A percentile compares a stretch with the other conserved stretches of the same genome.
Conservation (phyloP, 53 echinoderm and acorn worm genomes). For the Astropecten irregularis region DNA sequence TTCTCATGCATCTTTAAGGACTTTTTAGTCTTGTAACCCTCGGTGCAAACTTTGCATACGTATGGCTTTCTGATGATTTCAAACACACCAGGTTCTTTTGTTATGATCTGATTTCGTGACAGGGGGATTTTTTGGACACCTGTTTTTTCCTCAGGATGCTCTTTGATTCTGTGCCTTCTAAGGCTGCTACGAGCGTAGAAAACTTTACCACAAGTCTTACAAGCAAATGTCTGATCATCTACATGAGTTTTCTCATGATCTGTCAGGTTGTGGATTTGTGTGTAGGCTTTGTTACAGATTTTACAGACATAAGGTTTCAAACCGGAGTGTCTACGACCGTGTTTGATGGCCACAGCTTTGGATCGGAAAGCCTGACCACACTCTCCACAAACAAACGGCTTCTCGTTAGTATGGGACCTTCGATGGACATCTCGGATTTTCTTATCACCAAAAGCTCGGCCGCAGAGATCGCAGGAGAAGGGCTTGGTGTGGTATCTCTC, state of each 20-base stretch:
- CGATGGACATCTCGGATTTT: conserved; percentile 50
- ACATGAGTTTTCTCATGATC: conserved; percentile 50
- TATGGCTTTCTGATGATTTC: conserved; percentile 47
- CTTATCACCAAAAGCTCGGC: conserved; percentile 47
- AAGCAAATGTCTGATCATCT: conserved; percentile 44
- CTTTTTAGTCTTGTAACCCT: conserved; percentile 48
- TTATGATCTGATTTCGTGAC: conserved; percentile 46
- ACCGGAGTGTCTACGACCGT: conserved; percentile 39
- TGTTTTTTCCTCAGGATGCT: conserved; percentile 39
- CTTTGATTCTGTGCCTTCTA: conserved; percentile 32
- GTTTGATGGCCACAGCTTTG: conserved; percentile 46
- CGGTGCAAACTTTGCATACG: conserved; percentile 46
- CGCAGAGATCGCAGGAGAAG: conserved; percentile 46
- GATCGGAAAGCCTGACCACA: conserved; percentile 52
- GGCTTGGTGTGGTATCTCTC: conserved; percentile 52
- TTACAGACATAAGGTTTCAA: conserved; percentile 46
- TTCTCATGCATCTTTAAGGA: conserved; percentile 54
- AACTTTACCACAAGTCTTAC: conserved; percentile 44
- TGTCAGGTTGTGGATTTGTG: conserved; percentile 41
- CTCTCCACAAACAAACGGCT: conserved; percentile 33
- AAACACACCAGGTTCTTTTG: conserved; percentile 44
- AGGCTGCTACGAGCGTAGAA: conserved; percentile 51
- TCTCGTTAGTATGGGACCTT: conserved; percentile 42
- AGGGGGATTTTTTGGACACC: conserved; percentile 45
- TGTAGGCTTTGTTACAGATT: conserved; percentile 44